phyloP scores from a whole-genome alignment of 2,888 invertebrate species.

The Nephrotoma guestfalica region DNA sequence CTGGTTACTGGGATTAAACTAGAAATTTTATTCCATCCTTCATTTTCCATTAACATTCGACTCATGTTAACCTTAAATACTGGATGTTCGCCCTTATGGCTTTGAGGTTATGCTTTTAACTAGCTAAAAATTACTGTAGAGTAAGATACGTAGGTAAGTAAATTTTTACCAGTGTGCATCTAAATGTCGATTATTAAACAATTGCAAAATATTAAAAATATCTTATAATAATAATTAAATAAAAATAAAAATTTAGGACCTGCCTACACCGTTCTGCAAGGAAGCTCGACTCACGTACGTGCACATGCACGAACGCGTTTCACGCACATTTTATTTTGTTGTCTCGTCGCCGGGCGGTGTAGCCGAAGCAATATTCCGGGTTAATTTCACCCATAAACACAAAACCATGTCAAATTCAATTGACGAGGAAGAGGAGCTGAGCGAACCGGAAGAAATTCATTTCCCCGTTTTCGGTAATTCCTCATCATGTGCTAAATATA shows the following conservation, averaged over 20 bases:
- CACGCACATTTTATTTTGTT: conserved; percentile 31
- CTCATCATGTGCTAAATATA: conserved; percentile 6
- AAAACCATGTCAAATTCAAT: conserved; percentile 29
- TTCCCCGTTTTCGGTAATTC: conserved; percentile 28
- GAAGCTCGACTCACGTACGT: conserved; percentile 33
- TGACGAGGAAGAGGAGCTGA: conserved; percentile 30
- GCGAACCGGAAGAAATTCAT: conserved; percentile 32
- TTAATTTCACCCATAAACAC: conserved; percentile 32
- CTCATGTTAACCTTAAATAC: too few relatives aligned
- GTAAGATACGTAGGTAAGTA: too few relatives aligned
- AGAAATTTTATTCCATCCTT: too few relatives aligned
- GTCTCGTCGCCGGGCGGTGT: conserved; percentile 32
- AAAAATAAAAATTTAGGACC: conserved; percentile 19
- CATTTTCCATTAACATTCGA: too few relatives aligned
- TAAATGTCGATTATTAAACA: background rate
- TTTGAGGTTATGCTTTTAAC: too few relatives aligned
- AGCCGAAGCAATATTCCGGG: conserved; percentile 30
- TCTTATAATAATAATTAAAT: background rate
- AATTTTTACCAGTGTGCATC: background rate
- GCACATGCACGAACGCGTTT: conserved; percentile 33
- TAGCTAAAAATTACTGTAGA: too few relatives aligned
- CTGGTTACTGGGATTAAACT: too few relatives aligned
- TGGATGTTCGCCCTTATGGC: too few relatives aligned
- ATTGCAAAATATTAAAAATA: background rate
- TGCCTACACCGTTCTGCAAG: conserved; percentile 32